A percentile compares a stretch with the other conserved stretches of the same genome.
Conservation (phyloP, 2,113 vertebrate genomes). For the Pterocles gutturalis region DNA sequence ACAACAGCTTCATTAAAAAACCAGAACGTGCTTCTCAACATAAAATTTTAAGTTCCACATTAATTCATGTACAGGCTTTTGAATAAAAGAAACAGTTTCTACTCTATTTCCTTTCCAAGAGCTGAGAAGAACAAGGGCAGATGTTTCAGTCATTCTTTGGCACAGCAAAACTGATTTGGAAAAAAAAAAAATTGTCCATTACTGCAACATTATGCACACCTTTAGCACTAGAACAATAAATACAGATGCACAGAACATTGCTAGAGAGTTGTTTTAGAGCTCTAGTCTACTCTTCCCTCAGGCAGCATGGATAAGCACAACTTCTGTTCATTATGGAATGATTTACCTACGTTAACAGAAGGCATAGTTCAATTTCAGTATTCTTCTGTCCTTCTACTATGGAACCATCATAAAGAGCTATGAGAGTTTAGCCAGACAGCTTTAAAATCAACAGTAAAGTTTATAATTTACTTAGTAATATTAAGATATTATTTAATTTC, state of each 20-base stretch:
- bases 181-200: not conserved
- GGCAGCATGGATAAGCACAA: not conserved
- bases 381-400: not conserved
- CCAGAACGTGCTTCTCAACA: not conserved
- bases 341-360: not conserved
- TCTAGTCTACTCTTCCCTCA: not conserved
- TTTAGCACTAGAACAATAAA: not conserved
- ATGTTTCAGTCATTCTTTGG: not conserved
- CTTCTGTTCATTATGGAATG: not conserved
- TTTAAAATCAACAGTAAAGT: not conserved
- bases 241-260: rapidly evolving
- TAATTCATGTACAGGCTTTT: not conserved
- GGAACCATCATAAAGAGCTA: not conserved
- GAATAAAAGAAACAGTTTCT: not conserved
- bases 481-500: not conserved
- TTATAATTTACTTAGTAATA: not conserved
- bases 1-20: not conserved
- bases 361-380: not conserved
- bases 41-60: not conserved
- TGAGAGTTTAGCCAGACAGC: not conserved
- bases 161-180: not conserved
- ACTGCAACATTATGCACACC: not conserved
- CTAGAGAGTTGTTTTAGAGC: not conserved
- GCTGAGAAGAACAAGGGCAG: not conserved
- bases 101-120: not conserved